Evolutionary conservation across 2,797 vertebrate species (phyloP).

Genomic region (Amniataba percoides): DNA sequence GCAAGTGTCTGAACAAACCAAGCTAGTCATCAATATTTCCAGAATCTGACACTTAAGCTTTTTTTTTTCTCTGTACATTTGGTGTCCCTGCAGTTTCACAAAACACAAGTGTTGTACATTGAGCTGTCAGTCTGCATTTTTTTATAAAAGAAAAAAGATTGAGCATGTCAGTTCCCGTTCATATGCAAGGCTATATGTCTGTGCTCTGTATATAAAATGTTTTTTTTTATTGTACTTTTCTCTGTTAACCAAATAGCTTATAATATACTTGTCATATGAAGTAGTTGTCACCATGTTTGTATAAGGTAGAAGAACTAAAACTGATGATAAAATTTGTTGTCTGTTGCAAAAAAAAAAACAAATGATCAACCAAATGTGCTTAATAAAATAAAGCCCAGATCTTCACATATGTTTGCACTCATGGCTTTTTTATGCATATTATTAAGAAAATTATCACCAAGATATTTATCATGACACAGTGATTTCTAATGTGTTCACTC

Average conservation of each 20-base stretch:
- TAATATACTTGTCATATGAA: slow-evolving; percentile 83
- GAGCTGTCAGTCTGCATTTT: slow-evolving; percentile 45
- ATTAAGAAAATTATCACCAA: too few relatives aligned
- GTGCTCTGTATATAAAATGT: slow-evolving; percentile 82
- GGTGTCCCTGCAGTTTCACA: slow-evolving; percentile 43
- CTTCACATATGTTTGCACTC: slow-evolving; percentile 40
- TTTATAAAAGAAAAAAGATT: slow-evolving; percentile 32
- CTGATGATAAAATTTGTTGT: slow-evolving; percentile 70
- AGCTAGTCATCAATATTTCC: slow-evolving; percentile 33
- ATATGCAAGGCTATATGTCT: slow-evolving; percentile 69
- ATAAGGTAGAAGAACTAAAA: slow-evolving; percentile 76
- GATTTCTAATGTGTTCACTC: not conserved
- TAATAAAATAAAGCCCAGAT: slow-evolving; percentile 76
- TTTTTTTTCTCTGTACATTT: slow-evolving; percentile 23
- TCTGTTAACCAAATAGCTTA: slow-evolving; percentile 82
- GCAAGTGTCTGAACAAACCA: slow-evolving; percentile 31
- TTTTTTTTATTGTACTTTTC: slow-evolving; percentile 71
- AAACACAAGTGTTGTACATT: slow-evolving; percentile 29
- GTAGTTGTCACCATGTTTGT: slow-evolving; percentile 83
- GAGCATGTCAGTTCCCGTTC: slow-evolving; percentile 55
- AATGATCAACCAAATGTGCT: slow-evolving; percentile 78
- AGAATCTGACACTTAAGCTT: slow-evolving; percentile 45
- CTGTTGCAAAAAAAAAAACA: slow-evolving; percentile 65
- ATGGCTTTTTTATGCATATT: slow-evolving; percentile 8
- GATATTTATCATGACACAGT: not conserved